These are phyloP conservation scores for Erythrolamprus reginae DNA, from an alignment of 2,113 vertebrate species.

Conservation along the genomic window DNA sequence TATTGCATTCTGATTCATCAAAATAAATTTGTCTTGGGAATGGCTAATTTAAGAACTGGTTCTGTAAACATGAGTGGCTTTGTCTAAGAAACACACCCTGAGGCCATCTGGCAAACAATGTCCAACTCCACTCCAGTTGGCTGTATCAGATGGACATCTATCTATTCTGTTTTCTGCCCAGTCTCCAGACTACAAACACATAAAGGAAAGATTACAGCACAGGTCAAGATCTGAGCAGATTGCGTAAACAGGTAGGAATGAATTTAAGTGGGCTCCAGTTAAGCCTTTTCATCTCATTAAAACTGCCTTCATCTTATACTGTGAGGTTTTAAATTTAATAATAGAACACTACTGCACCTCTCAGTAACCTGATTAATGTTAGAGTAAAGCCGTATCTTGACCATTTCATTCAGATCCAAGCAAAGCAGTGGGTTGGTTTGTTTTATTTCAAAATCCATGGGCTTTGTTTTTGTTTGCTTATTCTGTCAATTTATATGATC, in stretches of 20 bases:
- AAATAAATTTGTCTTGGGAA: not conserved
- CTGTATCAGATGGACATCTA: slow-evolving; percentile 23
- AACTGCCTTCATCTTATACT: slow-evolving; percentile 67
- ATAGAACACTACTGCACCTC: slow-evolving; percentile 64
- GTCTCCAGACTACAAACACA: slow-evolving; percentile 36
- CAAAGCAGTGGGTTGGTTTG: slow-evolving; percentile 37
- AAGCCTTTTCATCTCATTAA: slow-evolving; percentile 81
- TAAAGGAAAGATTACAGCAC: slow-evolving; percentile 52
- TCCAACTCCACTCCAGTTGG: not conserved
- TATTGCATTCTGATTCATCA: not conserved
- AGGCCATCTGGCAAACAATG: not conserved
- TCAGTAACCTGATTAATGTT: slow-evolving; percentile 59
- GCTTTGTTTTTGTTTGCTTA: not conserved
- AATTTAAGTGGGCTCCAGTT: slow-evolving; percentile 76
- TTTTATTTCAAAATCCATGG: not conserved
- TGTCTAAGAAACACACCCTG: not conserved
- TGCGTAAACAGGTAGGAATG: slow-evolving; percentile 71
- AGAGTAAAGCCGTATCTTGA: slow-evolving; percentile 11
- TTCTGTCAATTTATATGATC: not conserved
- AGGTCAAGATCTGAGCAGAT: slow-evolving; percentile 69
- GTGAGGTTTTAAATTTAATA: slow-evolving; percentile 68
- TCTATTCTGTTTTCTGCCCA: slow-evolving; percentile 28
- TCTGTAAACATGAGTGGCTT: not conserved
- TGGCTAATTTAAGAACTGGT: not conserved
- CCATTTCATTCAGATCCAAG: not conserved